These are phyloP conservation scores for Pungitius pungitius DNA, from an alignment of 2,113 vertebrate genomes.

Conservation along the genomic window DNA sequence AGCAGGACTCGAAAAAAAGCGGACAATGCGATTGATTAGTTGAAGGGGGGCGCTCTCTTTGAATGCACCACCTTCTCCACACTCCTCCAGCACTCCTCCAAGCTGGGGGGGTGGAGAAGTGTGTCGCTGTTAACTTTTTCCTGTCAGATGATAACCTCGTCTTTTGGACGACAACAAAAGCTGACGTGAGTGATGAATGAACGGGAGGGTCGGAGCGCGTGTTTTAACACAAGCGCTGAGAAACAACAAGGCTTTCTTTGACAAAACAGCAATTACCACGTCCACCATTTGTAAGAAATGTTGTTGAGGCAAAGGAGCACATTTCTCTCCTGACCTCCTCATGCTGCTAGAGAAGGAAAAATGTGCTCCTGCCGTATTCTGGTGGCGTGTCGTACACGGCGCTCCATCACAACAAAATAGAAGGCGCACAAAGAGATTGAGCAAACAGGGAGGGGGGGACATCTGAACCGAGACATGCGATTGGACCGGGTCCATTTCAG, in stretches of 20 bases:
- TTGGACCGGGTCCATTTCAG: conserved; percentile 65
- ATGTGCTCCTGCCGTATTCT: not conserved
- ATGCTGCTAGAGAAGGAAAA: not conserved
- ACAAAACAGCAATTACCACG: not conserved
- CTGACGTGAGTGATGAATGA: not conserved
- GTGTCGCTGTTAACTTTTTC: not conserved
- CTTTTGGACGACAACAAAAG: not conserved
- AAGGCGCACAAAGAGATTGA: conserved; percentile 33
- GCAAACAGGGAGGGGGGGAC: conserved; percentile 20
- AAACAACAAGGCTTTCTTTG: not conserved
- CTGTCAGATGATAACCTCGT: not conserved
- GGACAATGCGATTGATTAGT: conserved; percentile 49
- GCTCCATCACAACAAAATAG: conserved; percentile 46
- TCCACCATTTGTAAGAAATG: not conserved
- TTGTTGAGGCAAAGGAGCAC: not conserved
- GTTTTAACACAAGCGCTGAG: not conserved
- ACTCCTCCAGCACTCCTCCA: not conserved
- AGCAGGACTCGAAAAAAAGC: conserved; percentile 24
- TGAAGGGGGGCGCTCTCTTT: conserved; percentile 18
- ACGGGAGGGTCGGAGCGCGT: not conserved
- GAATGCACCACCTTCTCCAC: not conserved
- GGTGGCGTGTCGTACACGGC: conserved; percentile 22
- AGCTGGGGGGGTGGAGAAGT: not conserved
- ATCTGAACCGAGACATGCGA: conserved; percentile 53
- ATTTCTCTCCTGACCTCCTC: conserved; percentile 10